Base-by-base conservation (phyloP, 2,113 vertebrate genomes). In the Grammomys surdaster region DNA sequence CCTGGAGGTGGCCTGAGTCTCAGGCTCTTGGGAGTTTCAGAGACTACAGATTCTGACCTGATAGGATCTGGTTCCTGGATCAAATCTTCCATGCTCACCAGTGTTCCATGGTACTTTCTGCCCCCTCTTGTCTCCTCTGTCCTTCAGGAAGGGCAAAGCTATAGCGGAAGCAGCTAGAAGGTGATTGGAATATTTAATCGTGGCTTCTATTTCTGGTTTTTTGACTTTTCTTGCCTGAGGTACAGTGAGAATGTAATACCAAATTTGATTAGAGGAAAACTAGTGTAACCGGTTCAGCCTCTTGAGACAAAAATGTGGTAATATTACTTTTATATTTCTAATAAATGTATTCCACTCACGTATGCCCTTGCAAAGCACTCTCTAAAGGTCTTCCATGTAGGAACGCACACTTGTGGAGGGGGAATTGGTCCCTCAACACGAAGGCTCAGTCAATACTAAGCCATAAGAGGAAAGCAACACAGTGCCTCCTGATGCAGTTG, bases 181-280 rank as follows among this genome's bases (percentile, higher is more conserved):
- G 48, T 54, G 82, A 26, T 13, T 24, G 63, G 54, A 31, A 8
- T 54, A 43, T 51, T 69, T 81, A 48, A 31, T 90, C 40, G 19
- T n/a, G 5, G n/a, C 46, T 72, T 43, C 67, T 63, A 88, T 12
- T 85, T 89, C 43, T 89, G 46, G 12, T 72, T n/a, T 70, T 93
- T 67, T 48, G 58, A 7, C 17, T 73, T 12, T 77, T 91, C 51
- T 60, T 19, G 69, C 88, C 46, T 60, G 70, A 70, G 88, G 48
- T 70, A 26, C 70, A 51, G 24, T 65, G 82, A 60, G 70, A 76
- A 80, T 31, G n/a, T 20, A 48, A 69, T 69, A 1, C 5, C 63
- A 54, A 75, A 73, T 94, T 46, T 70, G 58, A 72, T 51, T 17
- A 36, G 89, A 72, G 73, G 22, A 51, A 72, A 86, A 86, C 48